Conservation (phyloP, 2,888 invertebrate species). For the Antitype chi region DNA sequence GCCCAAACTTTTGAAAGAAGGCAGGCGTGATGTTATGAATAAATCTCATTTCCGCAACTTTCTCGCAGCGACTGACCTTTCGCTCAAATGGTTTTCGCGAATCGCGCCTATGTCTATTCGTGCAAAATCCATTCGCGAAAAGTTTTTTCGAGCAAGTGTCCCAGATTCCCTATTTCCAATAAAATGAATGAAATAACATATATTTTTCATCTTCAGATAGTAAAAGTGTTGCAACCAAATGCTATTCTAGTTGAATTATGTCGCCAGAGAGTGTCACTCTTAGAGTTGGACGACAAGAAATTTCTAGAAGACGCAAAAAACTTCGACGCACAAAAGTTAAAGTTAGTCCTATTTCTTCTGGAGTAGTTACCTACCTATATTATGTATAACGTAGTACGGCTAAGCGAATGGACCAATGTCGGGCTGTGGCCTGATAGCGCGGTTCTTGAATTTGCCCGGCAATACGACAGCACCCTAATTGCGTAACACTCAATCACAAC, state of each 20-base stretch:
- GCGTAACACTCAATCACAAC: too few species aligned
- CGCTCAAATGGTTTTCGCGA: too few species aligned
- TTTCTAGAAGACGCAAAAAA: conserved; percentile 88
- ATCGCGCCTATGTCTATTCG: too few species aligned
- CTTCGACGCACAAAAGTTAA: conserved; percentile 83
- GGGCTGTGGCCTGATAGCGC: background rate
- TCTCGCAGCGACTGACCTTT: too few species aligned
- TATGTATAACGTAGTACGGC: background rate
- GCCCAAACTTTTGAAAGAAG: too few species aligned
- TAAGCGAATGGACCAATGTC: background rate
- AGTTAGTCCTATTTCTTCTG: conserved; percentile 73
- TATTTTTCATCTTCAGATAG: conserved; percentile 77
- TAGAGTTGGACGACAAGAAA: conserved; percentile 87
- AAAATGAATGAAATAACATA: background rate
- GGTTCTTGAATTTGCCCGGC: background rate
- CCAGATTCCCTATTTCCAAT: background rate
- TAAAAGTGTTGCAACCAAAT: conserved; percentile 82
- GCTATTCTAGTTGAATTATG: conserved; percentile 87
- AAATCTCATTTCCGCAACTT: too few species aligned
- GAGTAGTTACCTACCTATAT: background rate
- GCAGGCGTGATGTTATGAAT: too few species aligned
- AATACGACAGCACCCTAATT: background rate
- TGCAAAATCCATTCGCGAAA: too few species aligned
- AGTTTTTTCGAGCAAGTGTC: background rate
- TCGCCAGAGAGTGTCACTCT: conserved; percentile 85